Conservation (phyloP, 2,888 invertebrate species). For the Metellina segmentata region DNA sequence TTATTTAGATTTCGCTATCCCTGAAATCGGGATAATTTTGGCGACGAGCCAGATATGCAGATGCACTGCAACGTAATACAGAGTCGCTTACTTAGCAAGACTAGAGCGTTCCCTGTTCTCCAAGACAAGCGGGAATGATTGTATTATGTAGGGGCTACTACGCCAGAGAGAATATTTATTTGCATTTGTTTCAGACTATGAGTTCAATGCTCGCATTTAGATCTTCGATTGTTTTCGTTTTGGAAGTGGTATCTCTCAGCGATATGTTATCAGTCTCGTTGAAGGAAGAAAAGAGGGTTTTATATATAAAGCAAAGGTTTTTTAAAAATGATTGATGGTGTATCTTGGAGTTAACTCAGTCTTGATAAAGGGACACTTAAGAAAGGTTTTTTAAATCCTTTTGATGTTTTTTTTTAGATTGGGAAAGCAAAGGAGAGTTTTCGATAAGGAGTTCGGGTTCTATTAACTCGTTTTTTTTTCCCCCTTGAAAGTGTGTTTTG, state of each 20-base stretch:
- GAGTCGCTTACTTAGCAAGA: constrained; percentile 8
- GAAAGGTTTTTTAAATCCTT: no score
- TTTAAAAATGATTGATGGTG: no score
- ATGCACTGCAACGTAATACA: constrained; percentile 35
- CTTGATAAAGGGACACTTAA: no score
- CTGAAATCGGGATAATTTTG: constrained; percentile 33
- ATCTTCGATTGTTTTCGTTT: neutral
- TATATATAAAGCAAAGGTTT: neutral
- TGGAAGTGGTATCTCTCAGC: neutral
- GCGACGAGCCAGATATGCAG: constrained; percentile 56
- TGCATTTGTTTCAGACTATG: constrained; percentile 32
- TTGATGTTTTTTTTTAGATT: no score
- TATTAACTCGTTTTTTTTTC: no score
- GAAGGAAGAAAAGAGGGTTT: neutral
- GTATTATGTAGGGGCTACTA: constrained; percentile 20
- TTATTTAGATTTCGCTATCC: constrained; percentile 50
- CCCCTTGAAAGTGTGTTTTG: no score
- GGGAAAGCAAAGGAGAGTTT: no score
- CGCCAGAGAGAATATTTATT: constrained; percentile 35
- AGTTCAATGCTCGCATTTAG: constrained; percentile 28
- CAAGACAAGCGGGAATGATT: constrained; percentile 9
- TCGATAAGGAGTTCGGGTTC: no score
- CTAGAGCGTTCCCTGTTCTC: constrained; percentile 34
- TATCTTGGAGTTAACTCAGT: no score
- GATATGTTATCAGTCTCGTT: neutral